These are phyloP conservation scores for Aethes cnicana DNA, from an alignment of 2,888 invertebrate genomes.

Conservation along the genomic window DNA sequence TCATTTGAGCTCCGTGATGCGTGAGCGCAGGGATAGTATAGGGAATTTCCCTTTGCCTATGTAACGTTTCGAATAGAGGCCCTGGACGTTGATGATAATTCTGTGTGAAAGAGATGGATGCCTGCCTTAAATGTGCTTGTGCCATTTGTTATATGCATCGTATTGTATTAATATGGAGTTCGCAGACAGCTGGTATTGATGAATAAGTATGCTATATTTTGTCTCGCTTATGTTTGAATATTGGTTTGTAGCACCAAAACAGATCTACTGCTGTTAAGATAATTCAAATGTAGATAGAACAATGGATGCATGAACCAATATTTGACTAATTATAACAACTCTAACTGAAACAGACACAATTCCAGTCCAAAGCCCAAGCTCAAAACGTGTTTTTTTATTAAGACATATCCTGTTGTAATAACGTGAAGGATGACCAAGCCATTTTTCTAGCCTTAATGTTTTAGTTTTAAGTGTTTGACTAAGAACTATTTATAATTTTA, in stretches of 20 bases:
- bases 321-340: too few species aligned
- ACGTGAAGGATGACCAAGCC: constrained; percentile 13
- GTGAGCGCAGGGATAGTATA: too few species aligned
- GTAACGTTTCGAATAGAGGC: not conserved
- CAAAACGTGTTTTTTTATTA: too few species aligned
- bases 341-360: not conserved
- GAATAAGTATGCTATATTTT: too few species aligned
- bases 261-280: too few species aligned
- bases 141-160: constrained; percentile 1
- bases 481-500: constrained; percentile 19
- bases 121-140: not conserved
- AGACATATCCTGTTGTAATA: not conserved
- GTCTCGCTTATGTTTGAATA: too few species aligned
- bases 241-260: too few species aligned
- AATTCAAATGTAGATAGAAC: too few species aligned
- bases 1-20: too few species aligned
- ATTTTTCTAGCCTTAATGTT: constrained; percentile 19
- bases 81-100: not conserved
- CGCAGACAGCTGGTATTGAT: not conserved
- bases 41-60: too few species aligned
- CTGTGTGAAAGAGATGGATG: constrained; percentile 5
- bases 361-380: not conserved
- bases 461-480: constrained; percentile 6
- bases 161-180: not conserved
- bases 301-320: too few species aligned